Conservation (phyloP, 2,888 invertebrate genomes). For the Dione juno region DNA sequence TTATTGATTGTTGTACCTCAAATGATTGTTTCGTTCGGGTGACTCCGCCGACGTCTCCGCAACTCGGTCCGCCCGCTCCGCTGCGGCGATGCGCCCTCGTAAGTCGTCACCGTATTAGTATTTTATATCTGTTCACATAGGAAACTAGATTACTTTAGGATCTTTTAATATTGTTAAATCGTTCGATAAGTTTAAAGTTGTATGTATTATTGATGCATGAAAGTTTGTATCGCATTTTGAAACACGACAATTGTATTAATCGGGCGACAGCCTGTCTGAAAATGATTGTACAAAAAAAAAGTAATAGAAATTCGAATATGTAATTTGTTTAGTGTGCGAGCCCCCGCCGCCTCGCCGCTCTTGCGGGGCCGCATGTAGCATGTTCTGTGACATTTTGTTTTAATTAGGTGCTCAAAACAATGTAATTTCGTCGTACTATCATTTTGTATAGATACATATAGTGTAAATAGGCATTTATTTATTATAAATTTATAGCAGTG, state of each 20-base stretch:
- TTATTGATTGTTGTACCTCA: slow-evolving; percentile 77
- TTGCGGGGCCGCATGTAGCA: slow-evolving; percentile 59
- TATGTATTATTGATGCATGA: slow-evolving; percentile 78
- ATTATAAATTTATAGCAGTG: slow-evolving; percentile 83
- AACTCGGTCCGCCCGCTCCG: slow-evolving; percentile 42
- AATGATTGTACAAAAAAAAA: slow-evolving; percentile 78
- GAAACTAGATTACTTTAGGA: slow-evolving; percentile 78
- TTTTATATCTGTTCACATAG: slow-evolving; percentile 75
- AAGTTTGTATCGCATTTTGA: slow-evolving; percentile 75
- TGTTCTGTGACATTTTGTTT: slow-evolving; percentile 76
- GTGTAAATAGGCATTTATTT: slow-evolving; percentile 84
- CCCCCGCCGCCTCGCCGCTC: slow-evolving; percentile 49
- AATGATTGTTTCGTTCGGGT: slow-evolving; percentile 64
- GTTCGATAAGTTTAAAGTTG: slow-evolving; percentile 81
- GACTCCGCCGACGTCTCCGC: slow-evolving; percentile 47
- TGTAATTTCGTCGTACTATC: slow-evolving; percentile 81
- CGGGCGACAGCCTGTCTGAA: slow-evolving; percentile 78
- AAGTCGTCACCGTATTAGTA: slow-evolving; percentile 61
- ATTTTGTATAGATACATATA: slow-evolving; percentile 84
- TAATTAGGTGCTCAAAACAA: slow-evolving; percentile 79
- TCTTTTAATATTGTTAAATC: slow-evolving; percentile 80
- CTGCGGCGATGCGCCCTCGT: slow-evolving; percentile 59
- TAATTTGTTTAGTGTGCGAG: slow-evolving; percentile 67
- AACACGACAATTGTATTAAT: slow-evolving; percentile 68
- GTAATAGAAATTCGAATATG: slow-evolving; percentile 70